These are phyloP conservation scores for Patella caerulea DNA, from an alignment of 2,888 invertebrate species.

Conservation along the genomic window DNA sequence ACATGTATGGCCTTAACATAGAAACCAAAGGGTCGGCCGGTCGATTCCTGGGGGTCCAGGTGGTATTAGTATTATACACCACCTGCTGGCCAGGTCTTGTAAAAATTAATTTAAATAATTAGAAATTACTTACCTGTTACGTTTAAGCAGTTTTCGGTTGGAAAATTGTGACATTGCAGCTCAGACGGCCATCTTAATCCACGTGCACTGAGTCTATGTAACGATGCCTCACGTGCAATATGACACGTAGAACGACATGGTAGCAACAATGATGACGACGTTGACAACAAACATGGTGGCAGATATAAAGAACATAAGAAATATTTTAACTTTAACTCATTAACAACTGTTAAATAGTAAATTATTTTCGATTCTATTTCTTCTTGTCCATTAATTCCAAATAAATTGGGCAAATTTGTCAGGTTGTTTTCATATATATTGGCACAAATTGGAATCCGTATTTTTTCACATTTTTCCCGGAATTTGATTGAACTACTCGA, in stretches of 20 bases:
- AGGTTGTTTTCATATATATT: background rate
- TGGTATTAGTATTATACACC: background rate
- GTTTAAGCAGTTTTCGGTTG: slow-evolving; percentile 19
- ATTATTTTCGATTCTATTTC: background rate
- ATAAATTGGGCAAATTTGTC: slow-evolving; percentile 4
- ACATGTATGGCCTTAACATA: too few species aligned
- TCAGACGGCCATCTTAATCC: slow-evolving; percentile 13
- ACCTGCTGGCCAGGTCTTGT: background rate
- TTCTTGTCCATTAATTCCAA: background rate
- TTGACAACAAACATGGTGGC: slow-evolving; percentile 1
- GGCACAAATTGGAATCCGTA: background rate
- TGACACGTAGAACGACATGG: slow-evolving; percentile 6
- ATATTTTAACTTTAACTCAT: background rate
- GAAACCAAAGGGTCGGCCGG: too few species aligned
- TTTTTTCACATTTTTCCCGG: slow-evolving; percentile 8
- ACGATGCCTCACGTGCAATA: background rate
- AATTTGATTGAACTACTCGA: background rate
- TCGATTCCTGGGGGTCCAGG: too few species aligned
- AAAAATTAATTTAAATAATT: background rate
- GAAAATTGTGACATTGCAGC: slow-evolving; percentile 20
- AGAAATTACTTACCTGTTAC: slow-evolving; percentile 12
- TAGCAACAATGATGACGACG: background rate
- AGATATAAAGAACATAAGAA: background rate
- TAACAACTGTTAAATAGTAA: background rate
- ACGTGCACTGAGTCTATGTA: background rate